Evolutionary conservation across 2,797 vertebrate genomes (phyloP), one percentile per base, ranked within the genome.

Genomic region (Schizopygopsis malacanthus): DNA sequence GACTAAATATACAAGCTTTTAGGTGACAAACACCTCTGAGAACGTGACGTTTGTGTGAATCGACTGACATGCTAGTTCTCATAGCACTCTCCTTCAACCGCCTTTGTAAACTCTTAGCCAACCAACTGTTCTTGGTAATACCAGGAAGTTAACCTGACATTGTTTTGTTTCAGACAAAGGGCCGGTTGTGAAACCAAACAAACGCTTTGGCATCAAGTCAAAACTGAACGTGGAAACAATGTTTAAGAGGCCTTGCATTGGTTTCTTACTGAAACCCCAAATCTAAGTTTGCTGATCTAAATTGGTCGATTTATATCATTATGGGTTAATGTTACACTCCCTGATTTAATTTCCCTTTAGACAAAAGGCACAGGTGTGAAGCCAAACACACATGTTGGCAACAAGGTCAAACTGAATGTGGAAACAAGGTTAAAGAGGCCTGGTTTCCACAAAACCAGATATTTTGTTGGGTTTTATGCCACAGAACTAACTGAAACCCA

Each of bases 41-140:
- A 92, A 91, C 65, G 86, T 92, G 92, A 92, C 89, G 88, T 90
- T 90, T 90, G 91, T 90, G 92, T 94, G 92, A 94, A 93, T 89
- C 90, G 87, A 16, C 92, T 91, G 91, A 90, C 91, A 92, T 93
- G 92, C 92, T 90, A 89, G 92, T 93, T 93, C 93, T 93, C 92
- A 94, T 90, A 88, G 88, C 75, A 79, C 83, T 52, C 91, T 90
- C 90, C 90, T 90, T 84, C 85, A 76, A 83, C 87, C 54, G 72
- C 84, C 85, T 20, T 84, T 18, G 87, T 72, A 80, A 39, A 79
- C 81, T 81, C 84, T 85, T 81, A 85, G 39, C 33, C 59, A 81
- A 87, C 88, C 87, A 84, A 85, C 80, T 71, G 69, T 65, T 87
- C 75, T 83, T 88, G 85, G 75, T 67, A 80, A 86, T 69, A 72